Evolutionary conservation across 2,888 invertebrate genomes (phyloP), one percentile per base, ranked within the genome.

Genomic region (Drosophila eohydei): DNA sequence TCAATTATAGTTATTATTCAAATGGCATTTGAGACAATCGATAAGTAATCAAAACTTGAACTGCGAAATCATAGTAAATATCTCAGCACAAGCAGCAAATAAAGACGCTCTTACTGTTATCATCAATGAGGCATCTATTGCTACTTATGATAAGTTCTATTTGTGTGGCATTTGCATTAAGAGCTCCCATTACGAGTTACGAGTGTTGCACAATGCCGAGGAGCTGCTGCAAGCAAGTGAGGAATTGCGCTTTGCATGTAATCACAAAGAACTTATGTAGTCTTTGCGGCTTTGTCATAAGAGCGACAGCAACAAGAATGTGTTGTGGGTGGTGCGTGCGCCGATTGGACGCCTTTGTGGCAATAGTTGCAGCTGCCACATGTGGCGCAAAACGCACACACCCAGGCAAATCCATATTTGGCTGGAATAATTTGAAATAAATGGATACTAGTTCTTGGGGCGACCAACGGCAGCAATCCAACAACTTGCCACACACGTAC

Each of bases 321-420:
- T 12, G 30, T 51, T 41, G 63, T 57, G 68, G n/a, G 46, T 38
- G 60, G 68, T 52, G 46, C 66, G 71, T 66, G 40, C 84, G 66
- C 72, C 89, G 77, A 89, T 89, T 85, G 89, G 85, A 87, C 78
- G 84, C 75, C 65, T 77, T 88, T 86, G 71, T 81, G 73, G 66
- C 59, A 63, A 54, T 62, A 26, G 44, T 54, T 76, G 71, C 63
- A 80, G 63, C 44, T 77, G 71, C 78, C 57, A 66, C 66, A 77
- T 69, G 70, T 56, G 62, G 62, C 54, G 38, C 21, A 5, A 30
- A 52, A 66, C 50, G 34, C n/a, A 51, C 26, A 62, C 43, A 40
- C 16, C 55, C 38, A 32, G 9, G 36, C 38, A 48, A n/a, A 60
- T 30, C 40, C 30, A 63, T 43, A 28, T 54, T 46, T 58, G 52